Evolutionary conservation across 37 sponge, comb jelly and placozoan species (phyloP).

Genomic region (Cladorhizidae sp.): DNA sequence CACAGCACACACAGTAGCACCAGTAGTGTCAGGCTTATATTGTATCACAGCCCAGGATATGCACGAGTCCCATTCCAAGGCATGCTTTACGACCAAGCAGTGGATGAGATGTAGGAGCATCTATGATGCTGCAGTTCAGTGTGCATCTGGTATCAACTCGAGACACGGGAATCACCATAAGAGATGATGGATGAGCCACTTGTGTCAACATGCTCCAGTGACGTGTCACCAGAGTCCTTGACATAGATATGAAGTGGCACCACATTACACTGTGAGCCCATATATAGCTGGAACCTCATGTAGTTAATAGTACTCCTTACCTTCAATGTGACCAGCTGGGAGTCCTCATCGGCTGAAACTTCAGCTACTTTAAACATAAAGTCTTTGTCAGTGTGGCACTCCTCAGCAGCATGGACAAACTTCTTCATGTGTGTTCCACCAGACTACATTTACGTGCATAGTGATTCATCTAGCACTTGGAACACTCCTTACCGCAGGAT

Average conservation of each 20-base stretch:
- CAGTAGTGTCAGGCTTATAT: too few relatives aligned
- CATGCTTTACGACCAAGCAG: too few relatives aligned
- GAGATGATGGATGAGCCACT: too few relatives aligned
- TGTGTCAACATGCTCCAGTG: too few relatives aligned
- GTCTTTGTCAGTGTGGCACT: constrained; percentile 24
- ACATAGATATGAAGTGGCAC: too few relatives aligned
- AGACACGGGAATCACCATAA: too few relatives aligned
- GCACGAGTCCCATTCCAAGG: too few relatives aligned
- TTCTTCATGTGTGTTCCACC: neutral
- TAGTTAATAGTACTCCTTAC: constrained; percentile 28
- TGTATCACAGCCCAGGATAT: too few relatives aligned
- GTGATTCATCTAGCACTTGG: constrained; percentile 61
- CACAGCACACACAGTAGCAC: constrained; percentile 27
- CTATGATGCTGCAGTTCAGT: too few relatives aligned
- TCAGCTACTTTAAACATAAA: neutral
- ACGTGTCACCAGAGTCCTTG: neutral
- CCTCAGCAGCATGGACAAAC: neutral
- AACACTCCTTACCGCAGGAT: constrained; percentile 54
- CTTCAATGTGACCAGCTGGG: constrained; percentile 44
- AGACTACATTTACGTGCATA: constrained; percentile 35
- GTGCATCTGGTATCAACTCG: too few relatives aligned
- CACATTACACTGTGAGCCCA: constrained; percentile 32
- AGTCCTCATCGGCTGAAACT: constrained; percentile 17
- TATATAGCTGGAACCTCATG: constrained; percentile 45
- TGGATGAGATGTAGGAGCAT: too few relatives aligned